Conservation (phyloP, 2,113 vertebrate species). For the Calyptomena viridis region DNA sequence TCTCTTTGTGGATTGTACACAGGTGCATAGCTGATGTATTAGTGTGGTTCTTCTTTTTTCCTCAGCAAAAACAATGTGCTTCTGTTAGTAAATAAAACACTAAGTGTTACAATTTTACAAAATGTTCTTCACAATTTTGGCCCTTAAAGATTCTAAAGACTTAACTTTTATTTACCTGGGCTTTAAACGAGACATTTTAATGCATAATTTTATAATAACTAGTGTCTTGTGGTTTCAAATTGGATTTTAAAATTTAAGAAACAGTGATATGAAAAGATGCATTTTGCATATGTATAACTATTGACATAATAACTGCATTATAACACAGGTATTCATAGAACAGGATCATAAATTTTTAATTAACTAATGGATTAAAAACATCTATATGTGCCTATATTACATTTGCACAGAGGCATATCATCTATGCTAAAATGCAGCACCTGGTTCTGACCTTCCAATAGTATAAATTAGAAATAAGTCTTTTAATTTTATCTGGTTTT, state of each 20-base stretch:
- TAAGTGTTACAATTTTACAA: neutral
- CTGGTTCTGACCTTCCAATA: neutral
- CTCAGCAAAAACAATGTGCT: neutral
- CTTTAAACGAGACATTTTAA: neutral
- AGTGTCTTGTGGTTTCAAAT: slow-evolving; percentile 7
- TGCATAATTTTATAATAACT: neutral
- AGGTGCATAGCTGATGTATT: neutral
- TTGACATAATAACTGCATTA: neutral
- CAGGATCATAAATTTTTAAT: neutral
- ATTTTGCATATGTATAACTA: neutral
- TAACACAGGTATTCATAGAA: neutral
- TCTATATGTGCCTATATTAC: neutral
- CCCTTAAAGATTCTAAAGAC: neutral
- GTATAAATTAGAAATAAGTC: neutral
- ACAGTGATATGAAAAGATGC: neutral
- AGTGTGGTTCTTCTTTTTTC: neutral
- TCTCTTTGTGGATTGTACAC: neutral
- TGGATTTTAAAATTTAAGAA: slow-evolving; percentile 13
- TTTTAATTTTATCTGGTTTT: neutral
- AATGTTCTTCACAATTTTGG: neutral
- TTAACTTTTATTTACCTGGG: neutral
- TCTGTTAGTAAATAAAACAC: neutral
- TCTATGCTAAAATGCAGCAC: neutral
- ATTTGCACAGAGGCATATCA: neutral
- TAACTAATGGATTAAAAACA: neutral